Evolutionary conservation across 2,113 vertebrate species (phyloP).

Genomic region (Ondatra zibethicus): DNA sequence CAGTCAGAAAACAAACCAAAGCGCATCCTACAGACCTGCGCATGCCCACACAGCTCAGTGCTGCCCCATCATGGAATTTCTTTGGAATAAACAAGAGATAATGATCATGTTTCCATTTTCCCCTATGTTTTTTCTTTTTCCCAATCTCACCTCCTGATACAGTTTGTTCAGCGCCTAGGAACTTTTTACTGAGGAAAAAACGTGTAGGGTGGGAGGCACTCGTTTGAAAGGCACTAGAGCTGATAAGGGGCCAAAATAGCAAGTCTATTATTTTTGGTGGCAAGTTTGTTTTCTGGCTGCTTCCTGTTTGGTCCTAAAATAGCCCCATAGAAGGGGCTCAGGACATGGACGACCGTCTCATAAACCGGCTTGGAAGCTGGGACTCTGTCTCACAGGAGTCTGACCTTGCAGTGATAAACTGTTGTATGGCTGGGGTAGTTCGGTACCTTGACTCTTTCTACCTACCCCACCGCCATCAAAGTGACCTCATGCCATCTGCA

Average conservation of each 20-base stretch:
- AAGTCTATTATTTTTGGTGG: constrained; percentile 65
- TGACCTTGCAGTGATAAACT: background rate
- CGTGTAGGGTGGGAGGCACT: background rate
- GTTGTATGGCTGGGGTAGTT: background rate
- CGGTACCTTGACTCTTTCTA: background rate
- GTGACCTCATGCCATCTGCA: background rate
- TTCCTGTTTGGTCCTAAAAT: constrained; percentile 77
- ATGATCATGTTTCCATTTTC: constrained; percentile 69
- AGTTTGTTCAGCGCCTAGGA: constrained; percentile 59
- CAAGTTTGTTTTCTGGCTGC: constrained; percentile 63
- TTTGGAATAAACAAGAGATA: constrained; percentile 61
- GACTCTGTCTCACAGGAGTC: constrained; percentile 7
- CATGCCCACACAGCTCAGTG: background rate
- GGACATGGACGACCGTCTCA: constrained; percentile 49
- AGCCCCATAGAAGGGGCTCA: constrained; percentile 48
- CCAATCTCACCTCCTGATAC: constrained; percentile 57
- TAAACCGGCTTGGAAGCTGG: background rate
- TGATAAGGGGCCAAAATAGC: constrained; percentile 73
- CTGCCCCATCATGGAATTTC: constrained; percentile 16
- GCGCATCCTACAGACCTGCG: fast-evolving
- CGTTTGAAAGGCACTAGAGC: constrained; percentile 62
- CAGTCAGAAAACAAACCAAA: background rate
- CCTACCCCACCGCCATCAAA: too few species aligned
- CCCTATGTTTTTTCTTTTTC: background rate
- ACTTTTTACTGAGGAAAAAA: constrained; percentile 58